These are phyloP conservation scores for Acanthurus lineatus DNA, from an alignment of 2,797 vertebrate species.

Conservation along the genomic window DNA sequence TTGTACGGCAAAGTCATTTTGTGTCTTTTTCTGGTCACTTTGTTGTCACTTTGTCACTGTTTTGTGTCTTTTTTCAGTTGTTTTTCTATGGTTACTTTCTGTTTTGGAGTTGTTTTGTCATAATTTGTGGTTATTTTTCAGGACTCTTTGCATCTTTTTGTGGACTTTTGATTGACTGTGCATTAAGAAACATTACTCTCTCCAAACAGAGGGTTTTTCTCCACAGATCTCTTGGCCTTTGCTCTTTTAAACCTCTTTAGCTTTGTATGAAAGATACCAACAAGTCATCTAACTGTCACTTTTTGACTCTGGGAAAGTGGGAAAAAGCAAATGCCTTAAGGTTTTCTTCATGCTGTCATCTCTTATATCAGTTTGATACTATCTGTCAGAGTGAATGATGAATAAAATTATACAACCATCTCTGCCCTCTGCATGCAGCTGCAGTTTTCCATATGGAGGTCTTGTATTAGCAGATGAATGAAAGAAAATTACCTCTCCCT, in stretches of 20 bases:
- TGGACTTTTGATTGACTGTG: neutral
- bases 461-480: conserved; percentile 11
- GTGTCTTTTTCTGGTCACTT: neutral
- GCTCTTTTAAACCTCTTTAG: neutral
- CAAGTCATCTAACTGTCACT: neutral
- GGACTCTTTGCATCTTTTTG: neutral
- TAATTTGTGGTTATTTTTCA: neutral
- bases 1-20: neutral
- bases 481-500: conserved; percentile 36
- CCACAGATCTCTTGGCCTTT: too few relatives aligned
- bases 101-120: neutral
- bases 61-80: neutral
- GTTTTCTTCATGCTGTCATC: neutral
- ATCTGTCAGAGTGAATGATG: conserved; percentile 40
- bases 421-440: neutral
- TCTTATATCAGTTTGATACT: conserved; percentile 14
- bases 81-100: neutral
- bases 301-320: neutral
- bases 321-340: neutral
- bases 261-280: conserved; percentile 1
- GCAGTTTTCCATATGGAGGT: conserved; percentile 15
- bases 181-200: too few relatives aligned
- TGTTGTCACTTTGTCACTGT: rapidly evolving
- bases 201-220: too few relatives aligned
- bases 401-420: conserved; percentile 1